Percentiles rank a stretch among this genome's conserved stretches.
These are phyloP conservation scores for Yponomeuta cagnagella DNA, from an alignment of 2,888 invertebrate genomes.

Conservation along the genomic window DNA sequence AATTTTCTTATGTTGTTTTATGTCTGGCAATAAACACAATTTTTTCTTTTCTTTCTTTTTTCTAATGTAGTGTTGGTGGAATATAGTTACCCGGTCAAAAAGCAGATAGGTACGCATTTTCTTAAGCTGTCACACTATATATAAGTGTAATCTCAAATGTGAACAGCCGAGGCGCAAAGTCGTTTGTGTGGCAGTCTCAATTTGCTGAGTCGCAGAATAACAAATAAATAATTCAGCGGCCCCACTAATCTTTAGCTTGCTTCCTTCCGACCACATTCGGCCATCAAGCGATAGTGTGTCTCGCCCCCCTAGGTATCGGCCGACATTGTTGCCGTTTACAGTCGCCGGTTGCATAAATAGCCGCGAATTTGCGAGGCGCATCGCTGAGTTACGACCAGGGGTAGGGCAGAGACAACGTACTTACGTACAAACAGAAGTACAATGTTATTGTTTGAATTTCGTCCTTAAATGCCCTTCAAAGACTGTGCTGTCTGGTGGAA, in stretches of 20 bases:
- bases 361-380: slow-evolving; percentile 37
- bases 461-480: too few relatives aligned
- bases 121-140: neutral
- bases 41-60: too few relatives aligned
- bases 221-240: slow-evolving; percentile 11
- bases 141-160: neutral
- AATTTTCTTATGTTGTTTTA: too few relatives aligned
- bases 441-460: too few relatives aligned
- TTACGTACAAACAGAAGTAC: neutral
- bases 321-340: slow-evolving; percentile 34
- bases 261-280: slow-evolving; percentile 25
- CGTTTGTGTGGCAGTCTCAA: neutral
- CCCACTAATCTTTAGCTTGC: slow-evolving; percentile 27
- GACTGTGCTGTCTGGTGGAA: too few relatives aligned
- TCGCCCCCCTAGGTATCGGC: slow-evolving; percentile 22
- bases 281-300: slow-evolving; percentile 31
- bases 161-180: neutral
- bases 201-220: neutral
- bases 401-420: slow-evolving; percentile 24
- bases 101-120: neutral
- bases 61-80: too few relatives aligned
- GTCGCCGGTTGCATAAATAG: slow-evolving; percentile 32
- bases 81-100: too few relatives aligned
- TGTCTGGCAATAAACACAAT: too few relatives aligned
- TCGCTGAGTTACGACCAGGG: slow-evolving; percentile 23